Conservation (phyloP, 2,888 invertebrate species). For the Rugalucina vietnamica region DNA sequence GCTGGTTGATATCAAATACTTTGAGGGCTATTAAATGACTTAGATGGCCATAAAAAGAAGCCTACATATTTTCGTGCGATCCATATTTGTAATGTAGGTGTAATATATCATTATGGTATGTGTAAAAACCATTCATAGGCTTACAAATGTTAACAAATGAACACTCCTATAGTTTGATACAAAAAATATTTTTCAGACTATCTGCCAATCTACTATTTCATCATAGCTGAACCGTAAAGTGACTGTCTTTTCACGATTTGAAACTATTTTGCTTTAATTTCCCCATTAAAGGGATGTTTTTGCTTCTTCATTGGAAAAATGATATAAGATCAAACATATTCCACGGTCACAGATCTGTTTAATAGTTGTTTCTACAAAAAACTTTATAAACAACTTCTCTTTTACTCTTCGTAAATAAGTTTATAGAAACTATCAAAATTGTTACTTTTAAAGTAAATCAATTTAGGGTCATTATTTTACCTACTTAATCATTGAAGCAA, state of each 20-base stretch:
- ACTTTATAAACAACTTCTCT: too few relatives aligned
- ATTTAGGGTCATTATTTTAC: too few relatives aligned
- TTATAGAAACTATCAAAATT: too few relatives aligned
- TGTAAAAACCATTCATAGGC: not conserved
- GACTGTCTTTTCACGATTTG: not conserved
- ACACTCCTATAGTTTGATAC: slow-evolving; percentile 1
- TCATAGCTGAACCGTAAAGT: not conserved
- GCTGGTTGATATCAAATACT: not conserved
- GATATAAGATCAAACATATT: too few relatives aligned
- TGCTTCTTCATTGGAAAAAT: too few relatives aligned
- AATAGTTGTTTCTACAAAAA: too few relatives aligned
- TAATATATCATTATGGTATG: not conserved
- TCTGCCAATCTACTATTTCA: not conserved
- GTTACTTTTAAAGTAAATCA: too few relatives aligned
- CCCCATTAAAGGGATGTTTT: too few relatives aligned
- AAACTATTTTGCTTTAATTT: too few relatives aligned
- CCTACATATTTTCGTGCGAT: not conserved
- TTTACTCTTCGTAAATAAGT: too few relatives aligned
- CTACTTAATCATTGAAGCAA: too few relatives aligned
- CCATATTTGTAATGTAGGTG: not conserved
- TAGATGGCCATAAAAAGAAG: not conserved
- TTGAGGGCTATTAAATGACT: not conserved
- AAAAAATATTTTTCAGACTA: not conserved
- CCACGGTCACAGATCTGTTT: too few relatives aligned
- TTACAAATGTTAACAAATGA: slow-evolving; percentile 11